Percentiles rank a stretch among this genome's conserved stretches.
These are phyloP conservation scores for Hermetia illucens DNA, from an alignment of 1,140 invertebrate species.

Conservation along the genomic window DNA sequence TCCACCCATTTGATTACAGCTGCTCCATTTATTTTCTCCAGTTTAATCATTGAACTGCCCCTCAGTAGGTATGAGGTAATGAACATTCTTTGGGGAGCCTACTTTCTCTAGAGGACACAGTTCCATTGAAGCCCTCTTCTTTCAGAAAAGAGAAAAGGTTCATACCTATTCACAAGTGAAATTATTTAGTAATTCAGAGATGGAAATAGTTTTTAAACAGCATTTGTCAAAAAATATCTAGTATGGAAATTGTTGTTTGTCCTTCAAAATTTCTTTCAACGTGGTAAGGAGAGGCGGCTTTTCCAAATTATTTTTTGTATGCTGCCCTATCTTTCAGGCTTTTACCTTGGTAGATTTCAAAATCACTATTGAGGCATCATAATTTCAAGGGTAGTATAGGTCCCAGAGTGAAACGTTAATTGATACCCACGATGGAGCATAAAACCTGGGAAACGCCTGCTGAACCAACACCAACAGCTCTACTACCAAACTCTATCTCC, in stretches of 20 bases:
- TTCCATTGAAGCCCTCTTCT: constrained; percentile 7
- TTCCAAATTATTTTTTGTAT: constrained; percentile 14
- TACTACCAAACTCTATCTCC: too few relatives aligned
- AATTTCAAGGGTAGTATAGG: too few relatives aligned
- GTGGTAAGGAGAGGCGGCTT: constrained; percentile 13
- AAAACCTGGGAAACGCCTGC: too few relatives aligned
- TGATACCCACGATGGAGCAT: too few relatives aligned
- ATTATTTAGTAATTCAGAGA: too few relatives aligned
- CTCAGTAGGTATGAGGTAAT: too few relatives aligned
- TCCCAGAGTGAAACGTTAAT: too few relatives aligned
- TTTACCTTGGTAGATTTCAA: constrained; percentile 17
- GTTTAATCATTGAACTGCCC: constrained; percentile 7
- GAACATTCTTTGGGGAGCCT: too few relatives aligned
- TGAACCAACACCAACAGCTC: too few relatives aligned
- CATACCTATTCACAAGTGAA: constrained; percentile 16
- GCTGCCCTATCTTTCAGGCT: constrained; percentile 7
- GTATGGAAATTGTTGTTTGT: too few relatives aligned
- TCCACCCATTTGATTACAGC: constrained; percentile 7
- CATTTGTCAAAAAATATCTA: constrained; percentile 7
- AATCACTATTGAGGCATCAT: not conserved
- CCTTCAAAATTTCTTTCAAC: too few relatives aligned
- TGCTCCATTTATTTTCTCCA: constrained; percentile 7
- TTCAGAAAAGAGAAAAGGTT: constrained; percentile 10
- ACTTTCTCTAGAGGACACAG: constrained; percentile 13
- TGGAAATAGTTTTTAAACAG: constrained; percentile 12